Evolutionary conservation across 2,113 vertebrate species (phyloP).

Genomic region (Coryphaenoides rupestris): DNA sequence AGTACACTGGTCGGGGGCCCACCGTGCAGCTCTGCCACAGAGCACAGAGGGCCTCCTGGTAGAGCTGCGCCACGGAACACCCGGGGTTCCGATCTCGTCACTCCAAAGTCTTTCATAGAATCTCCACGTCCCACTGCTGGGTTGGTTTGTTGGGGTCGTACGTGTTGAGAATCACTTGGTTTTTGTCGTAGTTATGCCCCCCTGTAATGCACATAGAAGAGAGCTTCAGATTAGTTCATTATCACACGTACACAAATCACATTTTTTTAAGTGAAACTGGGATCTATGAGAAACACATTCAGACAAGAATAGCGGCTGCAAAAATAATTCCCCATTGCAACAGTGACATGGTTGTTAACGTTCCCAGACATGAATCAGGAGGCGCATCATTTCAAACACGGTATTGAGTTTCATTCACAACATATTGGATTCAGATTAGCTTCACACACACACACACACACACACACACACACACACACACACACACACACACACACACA

Average conservation of each 20-base stretch:
- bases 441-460: no score
- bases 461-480: no score
- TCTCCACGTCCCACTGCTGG: conserved; percentile 82
- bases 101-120: conserved; percentile 66
- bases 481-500: no score
- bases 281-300: no score
- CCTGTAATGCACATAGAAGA: conserved; percentile 71
- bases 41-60: neutral
- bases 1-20: conserved; percentile 4
- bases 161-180: conserved; percentile 83
- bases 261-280: no score
- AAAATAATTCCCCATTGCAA: no score
- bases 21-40: neutral
- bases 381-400: no score
- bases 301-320: no score
- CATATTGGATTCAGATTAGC: no score
- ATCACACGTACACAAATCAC: neutral
- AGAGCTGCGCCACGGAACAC: neutral
- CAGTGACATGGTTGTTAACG: no score
- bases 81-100: conserved; percentile 8
- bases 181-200: conserved; percentile 81
- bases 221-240: neutral
- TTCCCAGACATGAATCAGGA: no score
- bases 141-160: conserved; percentile 71
- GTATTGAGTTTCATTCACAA: no score